Conservation (phyloP, 2,888 invertebrate species). For the Lepidonotus clava region DNA sequence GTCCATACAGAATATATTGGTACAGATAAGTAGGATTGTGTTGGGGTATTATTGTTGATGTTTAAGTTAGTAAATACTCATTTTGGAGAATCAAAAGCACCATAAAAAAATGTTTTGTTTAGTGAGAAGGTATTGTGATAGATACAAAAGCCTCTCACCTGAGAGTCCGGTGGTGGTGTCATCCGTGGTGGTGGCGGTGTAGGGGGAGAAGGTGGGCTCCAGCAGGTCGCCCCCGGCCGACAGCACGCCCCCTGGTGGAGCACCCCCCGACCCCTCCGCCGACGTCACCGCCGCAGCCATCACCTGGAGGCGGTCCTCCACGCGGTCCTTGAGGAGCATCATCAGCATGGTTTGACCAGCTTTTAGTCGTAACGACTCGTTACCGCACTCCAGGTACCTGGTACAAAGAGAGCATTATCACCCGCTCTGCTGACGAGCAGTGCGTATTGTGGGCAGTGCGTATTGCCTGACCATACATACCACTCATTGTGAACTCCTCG, state of each 20-base stretch:
- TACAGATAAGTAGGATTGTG: too few species aligned
- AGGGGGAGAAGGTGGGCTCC: constrained; percentile 26
- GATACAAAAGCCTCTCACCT: not conserved
- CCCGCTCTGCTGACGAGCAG: too few species aligned
- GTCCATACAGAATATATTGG: too few species aligned
- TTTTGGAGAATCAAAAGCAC: too few species aligned
- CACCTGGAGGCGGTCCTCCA: constrained; percentile 50
- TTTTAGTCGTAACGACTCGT: constrained; percentile 47
- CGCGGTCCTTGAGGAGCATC: constrained; percentile 53
- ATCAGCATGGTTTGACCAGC: constrained; percentile 56
- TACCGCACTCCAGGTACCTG: constrained; percentile 48
- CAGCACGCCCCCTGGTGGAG: not conserved
- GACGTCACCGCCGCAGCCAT: constrained; percentile 37
- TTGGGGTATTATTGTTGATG: too few species aligned
- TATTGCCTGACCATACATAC: too few species aligned
- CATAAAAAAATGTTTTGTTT: too few species aligned
- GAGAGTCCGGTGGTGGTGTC: constrained; percentile 16
- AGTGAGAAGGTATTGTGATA: not conserved
- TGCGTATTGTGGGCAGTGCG: too few species aligned
- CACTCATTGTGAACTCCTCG: too few species aligned
- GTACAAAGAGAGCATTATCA: not conserved
- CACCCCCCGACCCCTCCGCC: not conserved
- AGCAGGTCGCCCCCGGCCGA: not conserved
- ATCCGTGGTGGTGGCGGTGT: constrained; percentile 1
- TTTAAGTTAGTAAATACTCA: too few species aligned